Conservation (phyloP, 2,113 vertebrate genomes). For the Pseudorectes ferrugineus region DNA sequence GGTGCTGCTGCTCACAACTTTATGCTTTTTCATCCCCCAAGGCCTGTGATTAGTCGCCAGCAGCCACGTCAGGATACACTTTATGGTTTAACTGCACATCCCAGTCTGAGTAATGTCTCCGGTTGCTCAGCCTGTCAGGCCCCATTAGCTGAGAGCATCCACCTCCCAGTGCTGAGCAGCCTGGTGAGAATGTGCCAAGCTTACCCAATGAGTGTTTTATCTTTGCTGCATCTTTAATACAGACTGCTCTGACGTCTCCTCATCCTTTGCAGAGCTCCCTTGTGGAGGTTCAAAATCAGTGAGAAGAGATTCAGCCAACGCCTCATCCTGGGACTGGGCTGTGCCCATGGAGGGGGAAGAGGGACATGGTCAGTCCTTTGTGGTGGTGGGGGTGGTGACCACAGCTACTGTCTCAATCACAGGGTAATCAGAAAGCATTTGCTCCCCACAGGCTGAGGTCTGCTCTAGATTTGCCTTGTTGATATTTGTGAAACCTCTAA, state of each 20-base stretch:
- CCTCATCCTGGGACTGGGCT: no score
- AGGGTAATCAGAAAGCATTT: background rate
- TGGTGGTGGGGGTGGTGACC: background rate
- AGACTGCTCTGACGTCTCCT: background rate
- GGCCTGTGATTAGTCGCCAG: background rate
- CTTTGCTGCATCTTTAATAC: background rate
- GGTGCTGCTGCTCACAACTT: background rate
- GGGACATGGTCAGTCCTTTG: rapidly evolving
- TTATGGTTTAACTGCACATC: background rate
- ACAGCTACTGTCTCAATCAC: rapidly evolving
- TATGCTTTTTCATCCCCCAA: background rate
- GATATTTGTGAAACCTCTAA: conserved; percentile 23
- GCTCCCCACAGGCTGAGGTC: background rate
- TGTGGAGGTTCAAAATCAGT: background rate
- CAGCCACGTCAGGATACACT: background rate
- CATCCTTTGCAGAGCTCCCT: background rate
- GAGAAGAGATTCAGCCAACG: rapidly evolving
- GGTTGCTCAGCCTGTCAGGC: background rate
- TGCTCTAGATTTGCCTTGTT: background rate
- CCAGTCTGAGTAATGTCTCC: background rate
- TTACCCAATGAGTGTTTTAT: background rate
- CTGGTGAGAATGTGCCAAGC: background rate
- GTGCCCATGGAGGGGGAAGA: rapidly evolving
- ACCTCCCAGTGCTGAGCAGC: background rate
- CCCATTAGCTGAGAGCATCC: background rate